Percentiles rank a stretch among this genome's conserved stretches.
These are phyloP conservation scores for Cantharis flavilabris DNA, from an alignment of 2,888 invertebrate genomes.

Conservation along the genomic window DNA sequence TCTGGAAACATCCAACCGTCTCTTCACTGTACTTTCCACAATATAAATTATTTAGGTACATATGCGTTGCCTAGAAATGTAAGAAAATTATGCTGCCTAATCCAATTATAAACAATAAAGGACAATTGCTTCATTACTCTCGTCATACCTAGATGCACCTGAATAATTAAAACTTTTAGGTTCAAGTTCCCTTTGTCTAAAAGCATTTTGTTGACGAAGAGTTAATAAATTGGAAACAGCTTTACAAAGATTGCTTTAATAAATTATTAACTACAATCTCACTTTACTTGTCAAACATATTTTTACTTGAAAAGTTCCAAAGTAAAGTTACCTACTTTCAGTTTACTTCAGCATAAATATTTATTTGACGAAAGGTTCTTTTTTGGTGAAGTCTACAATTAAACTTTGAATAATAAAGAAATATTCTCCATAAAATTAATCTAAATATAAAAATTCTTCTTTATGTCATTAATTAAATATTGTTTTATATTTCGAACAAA, in stretches of 20 bases:
- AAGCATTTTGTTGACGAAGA: neutral
- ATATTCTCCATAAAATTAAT: neutral
- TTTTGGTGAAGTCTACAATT: neutral
- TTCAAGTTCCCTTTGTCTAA: neutral
- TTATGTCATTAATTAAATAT: too few species aligned
- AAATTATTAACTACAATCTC: neutral
- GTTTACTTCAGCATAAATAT: neutral
- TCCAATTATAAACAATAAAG: neutral
- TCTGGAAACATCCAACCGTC: neutral
- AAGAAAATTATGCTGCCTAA: neutral
- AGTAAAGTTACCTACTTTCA: neutral
- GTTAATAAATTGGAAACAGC: neutral
- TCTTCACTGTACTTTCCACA: neutral
- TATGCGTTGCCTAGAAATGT: neutral
- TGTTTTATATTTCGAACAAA: too few species aligned
- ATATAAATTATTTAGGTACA: too few species aligned
- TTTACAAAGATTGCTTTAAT: neutral
- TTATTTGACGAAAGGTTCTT: neutral
- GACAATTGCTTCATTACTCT: neutral
- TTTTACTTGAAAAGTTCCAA: neutral
- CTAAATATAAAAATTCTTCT: neutral
- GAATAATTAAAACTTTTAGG: neutral
- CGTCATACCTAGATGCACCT: neutral
- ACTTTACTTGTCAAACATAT: neutral
- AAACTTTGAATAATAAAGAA: neutral